These are phyloP conservation scores for Apeltes quadracus DNA, from an alignment of 2,113 vertebrate genomes.

Conservation along the genomic window DNA sequence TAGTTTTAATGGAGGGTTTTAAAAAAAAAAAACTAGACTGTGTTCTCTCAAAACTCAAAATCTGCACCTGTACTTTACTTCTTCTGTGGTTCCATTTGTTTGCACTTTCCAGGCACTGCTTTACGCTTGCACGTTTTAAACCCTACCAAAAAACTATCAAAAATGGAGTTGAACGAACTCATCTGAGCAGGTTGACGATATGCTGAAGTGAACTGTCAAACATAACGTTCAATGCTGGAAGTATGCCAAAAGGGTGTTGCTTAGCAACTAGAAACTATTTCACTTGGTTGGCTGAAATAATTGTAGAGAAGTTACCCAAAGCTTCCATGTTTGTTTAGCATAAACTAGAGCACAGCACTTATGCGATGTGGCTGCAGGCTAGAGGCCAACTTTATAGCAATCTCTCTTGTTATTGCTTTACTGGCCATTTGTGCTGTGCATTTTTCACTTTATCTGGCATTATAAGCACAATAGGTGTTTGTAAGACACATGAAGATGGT, in stretches of 20 bases:
- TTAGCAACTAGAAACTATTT: conserved; percentile 54
- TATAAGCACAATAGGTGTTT: not conserved
- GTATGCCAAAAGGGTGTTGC: conserved; percentile 55
- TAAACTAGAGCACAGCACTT: not conserved
- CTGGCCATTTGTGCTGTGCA: not conserved
- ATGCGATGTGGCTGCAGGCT: not conserved
- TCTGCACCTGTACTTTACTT: not conserved
- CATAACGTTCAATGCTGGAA: conserved; percentile 32
- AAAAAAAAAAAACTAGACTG: not conserved
- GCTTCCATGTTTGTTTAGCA: conserved; percentile 10
- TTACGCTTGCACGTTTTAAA: not conserved
- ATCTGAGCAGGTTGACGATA: conserved; percentile 31
- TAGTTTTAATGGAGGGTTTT: not conserved
- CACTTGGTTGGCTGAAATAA: conserved; percentile 40
- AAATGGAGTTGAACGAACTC: conserved; percentile 6
- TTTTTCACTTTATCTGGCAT: not conserved
- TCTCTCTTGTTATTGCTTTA: not conserved
- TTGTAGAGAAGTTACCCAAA: conserved; percentile 27
- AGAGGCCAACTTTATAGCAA: not conserved
- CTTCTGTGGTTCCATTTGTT: not conserved
- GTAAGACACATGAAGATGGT: not conserved
- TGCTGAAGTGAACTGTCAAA: conserved; percentile 34
- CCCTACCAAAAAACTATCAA: not conserved
- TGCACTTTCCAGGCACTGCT: not conserved
- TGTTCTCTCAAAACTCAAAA: not conserved